These are phyloP conservation scores for Orchesellides sinensis DNA, from an alignment of 2,888 invertebrate species.

Conservation along the genomic window DNA sequence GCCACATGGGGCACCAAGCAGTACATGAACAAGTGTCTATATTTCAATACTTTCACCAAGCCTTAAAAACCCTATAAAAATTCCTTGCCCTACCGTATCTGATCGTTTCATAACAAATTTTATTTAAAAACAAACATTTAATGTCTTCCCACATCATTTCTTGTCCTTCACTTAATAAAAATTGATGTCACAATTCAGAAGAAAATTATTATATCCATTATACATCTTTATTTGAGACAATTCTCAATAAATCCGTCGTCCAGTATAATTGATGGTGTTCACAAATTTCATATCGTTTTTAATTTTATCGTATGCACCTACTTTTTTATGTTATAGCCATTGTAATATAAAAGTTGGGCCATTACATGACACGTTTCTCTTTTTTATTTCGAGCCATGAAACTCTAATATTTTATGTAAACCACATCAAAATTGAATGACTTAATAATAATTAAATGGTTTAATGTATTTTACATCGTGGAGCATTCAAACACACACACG, in stretches of 20 bases:
- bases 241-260: slow-evolving; percentile 54
- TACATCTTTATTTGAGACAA: too few relatives aligned
- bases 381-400: not conserved
- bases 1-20: slow-evolving; percentile 71
- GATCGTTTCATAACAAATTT: too few relatives aligned
- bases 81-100: not conserved
- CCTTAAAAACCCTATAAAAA: slow-evolving; percentile 14
- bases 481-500: not conserved
- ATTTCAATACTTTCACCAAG: slow-evolving; percentile 68
- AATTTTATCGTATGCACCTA: too few relatives aligned
- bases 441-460: slow-evolving; percentile 64
- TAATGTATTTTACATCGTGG: slow-evolving; percentile 4
- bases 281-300: slow-evolving; percentile 25
- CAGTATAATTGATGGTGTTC: slow-evolving; percentile 40
- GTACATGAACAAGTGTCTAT: slow-evolving; percentile 70
- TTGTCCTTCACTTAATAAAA: slow-evolving; percentile 19
- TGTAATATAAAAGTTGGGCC: not conserved
- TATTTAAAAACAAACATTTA: not conserved
- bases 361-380: slow-evolving; percentile 46
- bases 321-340: slow-evolving; percentile 32
- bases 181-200: slow-evolving; percentile 9
- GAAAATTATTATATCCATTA: too few relatives aligned
- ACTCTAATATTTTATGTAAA: not conserved
- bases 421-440: slow-evolving; percentile 48
- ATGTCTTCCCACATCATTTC: not conserved